Conservation (phyloP, 2,113 vertebrate species). For the Drymodes brunneopygia region DNA sequence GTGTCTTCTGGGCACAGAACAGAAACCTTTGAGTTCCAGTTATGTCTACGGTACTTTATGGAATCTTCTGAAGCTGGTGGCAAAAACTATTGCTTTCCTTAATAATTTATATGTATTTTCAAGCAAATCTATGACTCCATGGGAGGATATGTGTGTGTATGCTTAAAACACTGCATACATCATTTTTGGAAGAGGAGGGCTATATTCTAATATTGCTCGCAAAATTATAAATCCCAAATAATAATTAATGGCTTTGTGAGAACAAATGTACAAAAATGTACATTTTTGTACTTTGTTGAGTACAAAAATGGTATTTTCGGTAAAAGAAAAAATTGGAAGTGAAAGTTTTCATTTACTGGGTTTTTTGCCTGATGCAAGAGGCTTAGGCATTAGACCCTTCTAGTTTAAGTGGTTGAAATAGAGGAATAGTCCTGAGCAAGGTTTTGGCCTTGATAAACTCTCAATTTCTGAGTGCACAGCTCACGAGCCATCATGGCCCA, state of each 20-base stretch:
- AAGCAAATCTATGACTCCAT: not conserved
- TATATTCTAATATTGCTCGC: not conserved
- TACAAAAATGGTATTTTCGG: not conserved
- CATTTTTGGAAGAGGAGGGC: not conserved
- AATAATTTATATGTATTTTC: not conserved
- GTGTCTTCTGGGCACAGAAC: not conserved
- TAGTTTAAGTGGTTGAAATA: not conserved
- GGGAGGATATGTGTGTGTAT: rapidly evolving
- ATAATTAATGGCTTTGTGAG: not conserved
- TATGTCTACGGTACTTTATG: rapidly evolving
- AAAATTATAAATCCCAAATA: not conserved
- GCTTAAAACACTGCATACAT: not conserved
- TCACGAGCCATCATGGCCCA: not conserved
- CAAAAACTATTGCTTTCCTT: not conserved
- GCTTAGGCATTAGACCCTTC: not conserved
- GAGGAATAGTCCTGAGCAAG: not conserved
- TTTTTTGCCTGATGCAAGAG: not conserved
- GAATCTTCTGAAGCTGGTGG: not conserved
- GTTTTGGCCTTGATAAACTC: not conserved
- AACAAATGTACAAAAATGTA: not conserved
- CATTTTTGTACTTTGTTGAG: not conserved
- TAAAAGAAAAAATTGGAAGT: not conserved
- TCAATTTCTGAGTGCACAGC: not conserved
- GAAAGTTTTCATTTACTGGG: not conserved
- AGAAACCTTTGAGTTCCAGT: not conserved